Evolutionary conservation across 2,888 invertebrate species (phyloP), one percentile per base, ranked within the genome.

Genomic region (Ormyrus pomaceus): DNA sequence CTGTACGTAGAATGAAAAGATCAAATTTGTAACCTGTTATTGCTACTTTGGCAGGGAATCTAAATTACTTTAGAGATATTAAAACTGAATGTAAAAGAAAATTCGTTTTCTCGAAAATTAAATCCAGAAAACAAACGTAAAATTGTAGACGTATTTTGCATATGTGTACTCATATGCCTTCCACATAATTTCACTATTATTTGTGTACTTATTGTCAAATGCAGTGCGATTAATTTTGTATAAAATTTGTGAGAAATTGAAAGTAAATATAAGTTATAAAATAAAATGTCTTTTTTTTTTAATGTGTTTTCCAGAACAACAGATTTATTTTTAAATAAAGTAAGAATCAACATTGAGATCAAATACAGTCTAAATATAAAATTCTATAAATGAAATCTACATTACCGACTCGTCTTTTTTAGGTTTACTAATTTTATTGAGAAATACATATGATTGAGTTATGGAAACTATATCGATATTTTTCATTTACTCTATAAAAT

Each of bases 181-280:
- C 6, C 19, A 59, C 71, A 13, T 72, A 62, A 71, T 62, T 58
- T 72, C 61, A n/a, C 53, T 74, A 68, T 80, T 77, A 77, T 56
- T 73, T 53, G 46, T 77, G 69, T 76, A 80, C 73, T 77, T 73
- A 80, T 80, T 68, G 65, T 73, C 34, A 59, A 72, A 79, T 45
- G 59, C 59, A 70, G 56, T 73, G 53, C 62, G 69, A 74, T 76
- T 75, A 76, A 72, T 56, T 77, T 80, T 80, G 80, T 80, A 80
- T 53, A 77, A 65, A 62, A 56, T 80, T 79, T 80, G 65, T 80
- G 58, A 69, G 51, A 73, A 77, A 68, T 73, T 69, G 0, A 66
- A 61, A 77, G 51, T 77, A 80, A 80, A 77, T 77, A 69, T 77
- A 73, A 73, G 58, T 73, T 61, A 76, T 51, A 56, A 51, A 74